Evolutionary conservation across 1,140 invertebrate species (phyloP), one percentile per base, ranked within the genome.

Genomic region (Drosophila subobscura): DNA sequence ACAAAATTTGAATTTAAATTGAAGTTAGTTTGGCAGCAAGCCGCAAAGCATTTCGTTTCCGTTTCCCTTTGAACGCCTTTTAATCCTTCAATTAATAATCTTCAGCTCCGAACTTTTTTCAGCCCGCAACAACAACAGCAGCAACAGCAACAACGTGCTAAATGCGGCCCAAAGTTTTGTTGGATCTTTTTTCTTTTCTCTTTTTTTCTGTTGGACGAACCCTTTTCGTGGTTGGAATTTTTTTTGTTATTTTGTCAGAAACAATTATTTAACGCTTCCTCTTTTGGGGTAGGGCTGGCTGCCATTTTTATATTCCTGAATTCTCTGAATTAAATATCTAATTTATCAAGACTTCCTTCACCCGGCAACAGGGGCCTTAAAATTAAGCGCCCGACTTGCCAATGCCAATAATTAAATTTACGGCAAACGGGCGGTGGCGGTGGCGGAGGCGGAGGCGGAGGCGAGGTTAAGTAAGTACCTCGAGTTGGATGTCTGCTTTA

Each of bases 51-150:
- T 54, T 12, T 37, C 10, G 10, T 37, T 10, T 12, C 33, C 33
- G 10, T 12, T 37, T 64, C 50, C 66, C 60, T 75, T 75, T 76
- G 72, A 85, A 68, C 80, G 83, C 67, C 84, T 83, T 88, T 59
- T 88, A 88, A 88, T 88, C 83, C 83, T 83, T 88, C 83, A 88
- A 88, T 88, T 88, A 88, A 88, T 88, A 88, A 88, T 88, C 78
- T 72, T 88, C 71, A 81, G 71, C 72, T 49, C 79, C 44, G 56
- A 77, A 70, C 63, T 77, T 81, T 76, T 73, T 29, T 10, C 46
- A 23, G 40, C 33, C 64, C 16, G 37, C 47, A 61, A 37, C 50
- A 57, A 37, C 61, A 27, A 22, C 22, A 74, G 44, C 47, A 33
- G 59, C 53, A 51, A 40, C 20, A 49, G 22, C 44, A 59, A 57